Evolutionary conservation across 2,113 vertebrate genomes (phyloP).

Genomic region (Rana temporaria): DNA sequence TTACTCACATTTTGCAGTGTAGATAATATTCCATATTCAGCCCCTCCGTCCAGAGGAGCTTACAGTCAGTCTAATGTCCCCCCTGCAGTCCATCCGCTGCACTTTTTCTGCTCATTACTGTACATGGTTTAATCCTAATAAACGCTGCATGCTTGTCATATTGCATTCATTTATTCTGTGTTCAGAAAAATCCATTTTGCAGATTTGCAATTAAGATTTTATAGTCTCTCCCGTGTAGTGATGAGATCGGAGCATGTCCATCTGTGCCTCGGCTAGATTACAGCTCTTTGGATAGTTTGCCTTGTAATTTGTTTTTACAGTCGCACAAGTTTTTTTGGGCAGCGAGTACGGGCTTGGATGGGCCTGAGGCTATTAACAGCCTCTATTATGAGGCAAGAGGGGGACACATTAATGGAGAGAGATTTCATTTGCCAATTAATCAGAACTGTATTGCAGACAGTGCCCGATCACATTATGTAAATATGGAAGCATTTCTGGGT

Average conservation of each 20-base stretch:
- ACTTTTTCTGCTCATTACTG: no score
- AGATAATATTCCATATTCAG: no score
- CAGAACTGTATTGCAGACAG: background rate
- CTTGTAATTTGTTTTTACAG: slow-evolving; percentile 8
- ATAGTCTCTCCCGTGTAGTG: background rate
- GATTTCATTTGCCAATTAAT: background rate
- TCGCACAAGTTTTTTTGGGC: background rate
- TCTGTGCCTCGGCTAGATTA: background rate
- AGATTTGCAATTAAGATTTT: background rate
- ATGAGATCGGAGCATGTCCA: background rate
- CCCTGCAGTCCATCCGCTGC: no score
- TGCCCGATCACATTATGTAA: no score
- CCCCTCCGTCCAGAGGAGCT: no score
- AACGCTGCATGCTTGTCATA: background rate
- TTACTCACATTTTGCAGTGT: no score
- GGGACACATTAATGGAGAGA: background rate
- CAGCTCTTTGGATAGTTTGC: background rate
- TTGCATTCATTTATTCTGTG: background rate
- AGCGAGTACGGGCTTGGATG: background rate
- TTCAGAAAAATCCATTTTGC: no score
- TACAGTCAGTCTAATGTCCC: no score
- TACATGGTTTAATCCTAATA: background rate
- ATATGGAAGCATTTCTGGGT: no score
- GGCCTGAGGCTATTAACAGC: background rate
- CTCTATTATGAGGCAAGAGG: background rate